Percentiles rank a stretch among this genome's conserved stretches.
Evolutionary conservation across 37 sponge, comb jelly and placozoan genomes (phyloP).

Genomic region (Agelas oroides): DNA sequence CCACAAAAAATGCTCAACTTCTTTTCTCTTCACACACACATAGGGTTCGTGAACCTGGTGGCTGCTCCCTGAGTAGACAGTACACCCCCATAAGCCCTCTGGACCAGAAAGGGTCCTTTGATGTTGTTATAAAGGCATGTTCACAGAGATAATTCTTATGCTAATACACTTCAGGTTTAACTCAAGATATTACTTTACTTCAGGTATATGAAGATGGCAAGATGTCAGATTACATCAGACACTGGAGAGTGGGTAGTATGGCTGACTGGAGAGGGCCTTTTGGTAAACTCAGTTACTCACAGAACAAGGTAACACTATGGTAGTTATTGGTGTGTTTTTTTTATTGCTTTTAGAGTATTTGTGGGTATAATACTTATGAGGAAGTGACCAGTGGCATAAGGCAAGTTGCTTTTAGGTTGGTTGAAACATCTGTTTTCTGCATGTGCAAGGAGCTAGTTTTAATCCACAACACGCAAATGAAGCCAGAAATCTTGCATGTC

Average conservation of each 20-base stretch:
- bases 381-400: too few relatives aligned
- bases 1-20: too few relatives aligned
- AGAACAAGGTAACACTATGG: slow-evolving; percentile 60
- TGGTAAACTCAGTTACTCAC: slow-evolving; percentile 54
- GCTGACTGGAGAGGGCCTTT: slow-evolving; percentile 80
- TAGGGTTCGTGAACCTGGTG: slow-evolving; percentile 30
- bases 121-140: slow-evolving; percentile 68
- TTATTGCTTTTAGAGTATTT: too few relatives aligned
- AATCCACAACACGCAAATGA: too few relatives aligned
- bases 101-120: slow-evolving; percentile 49
- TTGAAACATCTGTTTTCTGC: too few relatives aligned
- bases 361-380: too few relatives aligned
- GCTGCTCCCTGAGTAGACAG: slow-evolving; percentile 50
- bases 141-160: too few relatives aligned
- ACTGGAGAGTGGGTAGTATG: slow-evolving; percentile 51
- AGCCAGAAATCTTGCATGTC: too few relatives aligned
- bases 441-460: too few relatives aligned
- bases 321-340: too few relatives aligned
- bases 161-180: background rate
- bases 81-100: slow-evolving; percentile 83
- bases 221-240: slow-evolving; percentile 42
- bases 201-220: slow-evolving; percentile 48
- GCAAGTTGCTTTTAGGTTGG: too few relatives aligned
- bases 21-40: too few relatives aligned
- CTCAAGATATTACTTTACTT: background rate